Conservation (phyloP, 2,113 vertebrate genomes). For the Stegostoma tigrinum region DNA sequence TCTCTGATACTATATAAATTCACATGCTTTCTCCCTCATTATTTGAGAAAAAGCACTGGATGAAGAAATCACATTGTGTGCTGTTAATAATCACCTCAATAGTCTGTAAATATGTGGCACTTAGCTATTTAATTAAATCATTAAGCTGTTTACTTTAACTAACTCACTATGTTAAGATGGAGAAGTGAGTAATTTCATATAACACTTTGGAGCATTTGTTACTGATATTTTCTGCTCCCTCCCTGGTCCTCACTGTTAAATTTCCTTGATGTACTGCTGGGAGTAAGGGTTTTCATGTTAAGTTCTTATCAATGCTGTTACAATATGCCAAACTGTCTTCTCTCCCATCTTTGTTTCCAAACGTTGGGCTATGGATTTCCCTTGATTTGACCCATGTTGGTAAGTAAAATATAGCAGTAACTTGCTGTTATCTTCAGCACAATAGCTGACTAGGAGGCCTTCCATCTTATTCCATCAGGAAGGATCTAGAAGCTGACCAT, state of each 20-base stretch:
- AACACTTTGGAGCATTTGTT: not conserved
- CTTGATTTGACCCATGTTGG: too few relatives aligned
- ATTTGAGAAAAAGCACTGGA: not conserved
- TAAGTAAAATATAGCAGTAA: too few relatives aligned
- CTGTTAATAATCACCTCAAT: not conserved
- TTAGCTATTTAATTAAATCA: not conserved
- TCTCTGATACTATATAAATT: not conserved
- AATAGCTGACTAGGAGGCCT: too few relatives aligned
- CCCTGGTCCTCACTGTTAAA: not conserved
- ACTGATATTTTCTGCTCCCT: not conserved
- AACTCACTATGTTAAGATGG: not conserved
- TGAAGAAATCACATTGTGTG: not conserved
- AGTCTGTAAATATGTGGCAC: not conserved
- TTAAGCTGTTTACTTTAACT: not conserved
- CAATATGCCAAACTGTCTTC: too few relatives aligned
- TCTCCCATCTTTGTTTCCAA: too few relatives aligned
- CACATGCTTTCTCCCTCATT: not conserved
- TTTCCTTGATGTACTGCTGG: not conserved
- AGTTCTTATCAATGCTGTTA: not conserved
- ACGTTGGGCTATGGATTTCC: too few relatives aligned
- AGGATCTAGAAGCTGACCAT: too few relatives aligned
- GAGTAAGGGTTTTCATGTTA: not conserved
- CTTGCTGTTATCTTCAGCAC: too few relatives aligned
- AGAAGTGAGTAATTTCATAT: not conserved
- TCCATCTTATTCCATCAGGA: too few relatives aligned